Conservation (phyloP, 2,113 vertebrate species). For the Callorhinus ursinus region DNA sequence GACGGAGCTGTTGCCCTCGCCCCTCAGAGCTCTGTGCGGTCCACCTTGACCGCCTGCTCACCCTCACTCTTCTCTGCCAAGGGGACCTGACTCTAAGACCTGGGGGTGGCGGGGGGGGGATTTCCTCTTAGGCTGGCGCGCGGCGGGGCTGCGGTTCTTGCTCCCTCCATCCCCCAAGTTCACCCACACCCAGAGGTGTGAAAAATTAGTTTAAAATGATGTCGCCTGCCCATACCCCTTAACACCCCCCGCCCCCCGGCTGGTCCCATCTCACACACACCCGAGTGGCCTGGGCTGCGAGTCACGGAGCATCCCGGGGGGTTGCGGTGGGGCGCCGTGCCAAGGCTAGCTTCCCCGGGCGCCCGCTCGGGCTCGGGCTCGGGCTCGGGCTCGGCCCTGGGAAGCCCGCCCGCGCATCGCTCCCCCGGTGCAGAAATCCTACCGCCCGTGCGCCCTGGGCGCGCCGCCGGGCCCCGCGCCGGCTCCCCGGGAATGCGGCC, state of each 20-base stretch:
- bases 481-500: slow-evolving; percentile 79
- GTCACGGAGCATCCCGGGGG: slow-evolving; percentile 76
- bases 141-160: slow-evolving; percentile 82
- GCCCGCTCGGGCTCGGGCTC: slow-evolving; percentile 64
- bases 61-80: slow-evolving; percentile 71
- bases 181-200: slow-evolving; percentile 75
- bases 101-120: slow-evolving; percentile 59
- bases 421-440: slow-evolving; percentile 75
- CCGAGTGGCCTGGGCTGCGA: slow-evolving; percentile 83
- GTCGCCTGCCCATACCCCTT: slow-evolving; percentile 80
- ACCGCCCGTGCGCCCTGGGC: slow-evolving; percentile 79
- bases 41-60: slow-evolving; percentile 58
- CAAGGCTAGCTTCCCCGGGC: slow-evolving; percentile 66
- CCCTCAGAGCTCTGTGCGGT: slow-evolving; percentile 23
- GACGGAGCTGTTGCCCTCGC: not conserved
- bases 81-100: slow-evolving; percentile 77
- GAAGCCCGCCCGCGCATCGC: slow-evolving; percentile 66
- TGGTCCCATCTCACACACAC: slow-evolving; percentile 80
- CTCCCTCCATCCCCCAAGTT: slow-evolving; percentile 85
- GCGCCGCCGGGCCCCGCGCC: slow-evolving; percentile 77
- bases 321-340: slow-evolving; percentile 74
- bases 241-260: slow-evolving; percentile 63
- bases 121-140: slow-evolving; percentile 80
- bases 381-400: slow-evolving; percentile 74
- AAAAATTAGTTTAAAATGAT: slow-evolving; percentile 86